Evolutionary conservation across 2,797 vertebrate genomes (phyloP), one percentile per base, ranked within the genome.

Genomic region (Gymnothorax reevesii): DNA sequence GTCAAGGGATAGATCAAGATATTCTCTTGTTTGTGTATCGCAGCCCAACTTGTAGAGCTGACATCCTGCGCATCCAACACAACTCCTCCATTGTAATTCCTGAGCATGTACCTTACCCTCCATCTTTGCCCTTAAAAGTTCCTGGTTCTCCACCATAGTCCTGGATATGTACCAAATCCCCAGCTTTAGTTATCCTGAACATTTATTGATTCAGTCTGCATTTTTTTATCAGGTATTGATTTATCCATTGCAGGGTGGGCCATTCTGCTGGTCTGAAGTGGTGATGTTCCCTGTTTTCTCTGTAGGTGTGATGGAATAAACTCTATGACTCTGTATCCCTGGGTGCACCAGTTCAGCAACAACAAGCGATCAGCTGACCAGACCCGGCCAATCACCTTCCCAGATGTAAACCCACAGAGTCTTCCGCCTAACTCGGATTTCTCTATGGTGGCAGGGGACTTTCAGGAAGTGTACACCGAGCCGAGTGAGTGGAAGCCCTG

Each of bases 331-430:
- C 94, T 99, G 93, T 99, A 99, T 93, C 99, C 99, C 79, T 99
- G 99, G 99, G 97, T 99, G 92, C 98, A 99, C 95, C 99, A 99
- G 91, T 99, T 99, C 94, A 99, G 99, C 94, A 99, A 99, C 96
- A 99, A 99, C 93, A 97, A 97, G 94, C 97, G 94, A 93, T 98
- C 97, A 73, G 95, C 95, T 57, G 98, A 99, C 96, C 99, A 99
- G 93, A 99, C 96, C 83, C 96, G 98, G 90, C 95, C 97, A 2
- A 94, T 99, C 93, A 95, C 94, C 91, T 99, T 99, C 89, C 99
- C 99, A 60, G 99, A 99, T 90, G 94, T 99, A 90, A 97, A 99
- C 91, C 98, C 99, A 88, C 98, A 99, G 91, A 96, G 96, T 90
- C 96, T 99, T 92, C 98, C 98, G 55, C 90, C 92, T 69, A 94